Evolutionary conservation across 2,888 invertebrate genomes (phyloP), one percentile per base, ranked within the genome.

Genomic region (Plebejus argus): DNA sequence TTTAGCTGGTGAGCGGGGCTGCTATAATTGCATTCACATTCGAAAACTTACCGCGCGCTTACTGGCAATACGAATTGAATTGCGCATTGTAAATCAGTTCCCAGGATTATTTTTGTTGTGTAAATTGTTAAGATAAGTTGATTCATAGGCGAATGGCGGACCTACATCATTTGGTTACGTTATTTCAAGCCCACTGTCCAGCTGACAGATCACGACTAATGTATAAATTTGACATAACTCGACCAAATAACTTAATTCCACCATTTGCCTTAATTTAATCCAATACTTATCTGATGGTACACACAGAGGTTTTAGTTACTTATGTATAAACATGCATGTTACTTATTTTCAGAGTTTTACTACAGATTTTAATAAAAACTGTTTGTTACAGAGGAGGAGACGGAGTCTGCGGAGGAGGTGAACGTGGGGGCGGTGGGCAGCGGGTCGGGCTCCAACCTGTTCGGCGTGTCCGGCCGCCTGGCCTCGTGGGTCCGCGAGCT

Each of bases 401-500:
- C 85, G 85, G 85, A 92, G 85, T 88, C 86, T 80, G 93, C 92
- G 83, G 78, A 85, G 85, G 85, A 88, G 79, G 92, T 93, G 87
- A 89, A 88, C 87, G 94, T 93, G 85, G 93, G 93, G 85, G 93
- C 94, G 49, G 92, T 92, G 83, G 93, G 91, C 80, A 91, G 90
- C 78, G 93, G 92, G 78, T 93, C 93, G 74, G 94, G 91, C 75
- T 92, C 93, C 70, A 92, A 93, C 86, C 88, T 93, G 88, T 93
- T 94, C 91, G 93, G 93, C 81, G 92, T 93, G 87, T 92, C 93
- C 82, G 93, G 93, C 8, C 91, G 93, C 8, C 90, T 94, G 71
- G 93, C 93, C 79, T 92, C 92, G 81, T 94, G 94, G 94, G 93
- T 93, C 84, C 93, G 93, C 85, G 93, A 93, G 86, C 88, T 94